Evolutionary conservation across 2,888 invertebrate genomes (phyloP).

Genomic region (Hemistola chrysoprasaria): DNA sequence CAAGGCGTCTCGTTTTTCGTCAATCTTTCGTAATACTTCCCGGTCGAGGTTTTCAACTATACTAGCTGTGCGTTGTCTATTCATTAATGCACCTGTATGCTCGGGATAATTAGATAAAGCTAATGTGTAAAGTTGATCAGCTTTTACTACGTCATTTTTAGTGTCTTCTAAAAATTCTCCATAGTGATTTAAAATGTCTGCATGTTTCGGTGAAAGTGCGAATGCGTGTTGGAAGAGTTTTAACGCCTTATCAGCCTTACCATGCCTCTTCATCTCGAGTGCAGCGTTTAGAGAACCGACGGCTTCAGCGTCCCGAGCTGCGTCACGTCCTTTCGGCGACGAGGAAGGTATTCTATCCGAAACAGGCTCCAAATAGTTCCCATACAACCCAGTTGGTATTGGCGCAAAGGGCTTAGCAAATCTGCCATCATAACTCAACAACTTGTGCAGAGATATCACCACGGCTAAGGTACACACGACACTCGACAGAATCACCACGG

Average conservation of each 20-base stretch:
- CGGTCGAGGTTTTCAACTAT: constrained; percentile 95
- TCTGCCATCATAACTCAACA: constrained; percentile 63
- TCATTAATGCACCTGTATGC: constrained; percentile 89
- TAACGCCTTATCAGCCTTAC: constrained; percentile 92
- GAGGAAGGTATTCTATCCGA: constrained; percentile 41
- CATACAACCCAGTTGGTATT: constrained; percentile 66
- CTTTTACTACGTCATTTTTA: constrained; percentile 91
- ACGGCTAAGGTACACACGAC: constrained; percentile 68
- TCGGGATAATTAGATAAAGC: constrained; percentile 92
- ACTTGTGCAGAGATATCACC: constrained; percentile 64
- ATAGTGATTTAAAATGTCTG: constrained; percentile 95
- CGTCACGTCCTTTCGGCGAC: constrained; percentile 42
- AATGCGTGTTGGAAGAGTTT: constrained; percentile 95
- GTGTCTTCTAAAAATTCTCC: constrained; percentile 96
- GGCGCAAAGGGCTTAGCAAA: constrained; percentile 68
- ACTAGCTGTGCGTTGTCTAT: constrained; percentile 92
- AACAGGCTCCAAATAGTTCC: constrained; percentile 63
- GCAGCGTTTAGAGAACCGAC: constrained; percentile 93
- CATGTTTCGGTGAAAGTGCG: constrained; percentile 94
- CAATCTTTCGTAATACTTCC: constrained; percentile 88
- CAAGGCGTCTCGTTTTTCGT: constrained; percentile 91
- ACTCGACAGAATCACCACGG: constrained; percentile 68
- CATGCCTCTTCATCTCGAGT: constrained; percentile 90
- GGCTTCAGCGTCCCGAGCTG: constrained; percentile 85
- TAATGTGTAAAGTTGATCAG: constrained; percentile 94